Percentiles rank a stretch among this genome's conserved stretches.
Conservation (phyloP, 2,888 invertebrate genomes). For the Rhodophaea formosa region DNA sequence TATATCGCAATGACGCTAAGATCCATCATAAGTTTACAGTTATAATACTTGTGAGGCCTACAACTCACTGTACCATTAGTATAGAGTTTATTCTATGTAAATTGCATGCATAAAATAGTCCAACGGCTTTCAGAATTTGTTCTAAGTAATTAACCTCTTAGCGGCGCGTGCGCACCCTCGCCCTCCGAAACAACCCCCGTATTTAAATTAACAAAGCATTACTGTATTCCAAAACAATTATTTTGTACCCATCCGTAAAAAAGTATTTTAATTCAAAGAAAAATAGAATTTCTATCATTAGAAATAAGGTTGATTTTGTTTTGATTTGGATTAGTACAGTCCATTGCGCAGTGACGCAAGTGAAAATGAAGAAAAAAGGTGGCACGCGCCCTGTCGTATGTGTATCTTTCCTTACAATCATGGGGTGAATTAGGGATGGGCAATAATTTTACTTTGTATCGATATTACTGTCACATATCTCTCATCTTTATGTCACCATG, state of each 20-base stretch:
- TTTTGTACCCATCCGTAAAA: constrained; percentile 52
- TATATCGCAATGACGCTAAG: no score
- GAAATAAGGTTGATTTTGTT: constrained; percentile 29
- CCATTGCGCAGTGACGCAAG: constrained; percentile 56
- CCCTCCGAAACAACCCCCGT: constrained; percentile 55
- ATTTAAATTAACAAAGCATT: constrained; percentile 81
- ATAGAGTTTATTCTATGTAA: constrained; percentile 30
- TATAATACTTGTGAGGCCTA: no score
- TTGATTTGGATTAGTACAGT: constrained; percentile 26
- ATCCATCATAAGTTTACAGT: no score
- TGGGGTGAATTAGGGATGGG: constrained; percentile 55
- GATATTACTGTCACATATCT: no score
- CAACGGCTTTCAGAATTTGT: constrained; percentile 74
- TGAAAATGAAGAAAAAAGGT: constrained; percentile 75
- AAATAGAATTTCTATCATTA: constrained; percentile 18
- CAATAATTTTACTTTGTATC: background rate
- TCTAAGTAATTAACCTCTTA: constrained; percentile 77
- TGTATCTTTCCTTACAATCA: constrained; percentile 74
- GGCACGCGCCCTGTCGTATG: constrained; percentile 74
- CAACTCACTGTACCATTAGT: no score
- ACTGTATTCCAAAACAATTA: constrained; percentile 71
- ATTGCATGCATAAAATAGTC: constrained; percentile 45
- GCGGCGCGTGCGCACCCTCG: constrained; percentile 73
- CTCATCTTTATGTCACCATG: no score
- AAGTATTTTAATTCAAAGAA: constrained; percentile 24